Evolutionary conservation across 2,888 invertebrate species (phyloP).

Genomic region (Aphodius granarius): DNA sequence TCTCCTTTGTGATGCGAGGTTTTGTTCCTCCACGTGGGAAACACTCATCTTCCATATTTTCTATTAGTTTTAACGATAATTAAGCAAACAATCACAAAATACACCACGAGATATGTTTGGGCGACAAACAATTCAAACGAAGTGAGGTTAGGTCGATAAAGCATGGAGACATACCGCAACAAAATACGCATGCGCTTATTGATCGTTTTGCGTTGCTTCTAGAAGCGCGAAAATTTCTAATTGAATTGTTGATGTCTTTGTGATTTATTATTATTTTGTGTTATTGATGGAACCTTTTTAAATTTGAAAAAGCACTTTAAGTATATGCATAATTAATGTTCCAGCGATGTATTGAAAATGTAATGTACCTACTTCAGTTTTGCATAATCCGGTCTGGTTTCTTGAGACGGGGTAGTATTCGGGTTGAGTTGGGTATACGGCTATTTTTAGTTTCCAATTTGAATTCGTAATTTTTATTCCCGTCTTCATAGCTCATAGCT

Average conservation of each 20-base stretch:
- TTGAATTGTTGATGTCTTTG: too few relatives aligned
- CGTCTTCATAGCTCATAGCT: neutral
- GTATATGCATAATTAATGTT: neutral
- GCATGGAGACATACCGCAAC: neutral
- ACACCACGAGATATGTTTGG: neutral
- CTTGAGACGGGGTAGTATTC: neutral
- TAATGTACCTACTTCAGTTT: neutral
- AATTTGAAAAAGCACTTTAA: too few relatives aligned
- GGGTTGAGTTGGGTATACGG: neutral
- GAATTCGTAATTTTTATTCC: neutral
- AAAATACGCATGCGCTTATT: neutral
- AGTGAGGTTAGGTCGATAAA: neutral
- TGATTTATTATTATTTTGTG: too few relatives aligned
- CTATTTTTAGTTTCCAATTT: neutral
- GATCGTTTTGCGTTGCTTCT: neutral
- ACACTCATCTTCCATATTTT: conserved; percentile 54
- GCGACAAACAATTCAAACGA: neutral
- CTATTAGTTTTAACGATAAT: neutral
- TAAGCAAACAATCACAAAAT: neutral
- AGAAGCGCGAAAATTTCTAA: too few relatives aligned
- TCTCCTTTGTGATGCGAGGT: conserved; percentile 46
- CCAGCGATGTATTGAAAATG: neutral
- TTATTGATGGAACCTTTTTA: too few relatives aligned
- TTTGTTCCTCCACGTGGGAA: conserved; percentile 62
- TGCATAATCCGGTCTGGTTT: neutral